Evolutionary conservation across 2,797 vertebrate genomes (phyloP).

Genomic region (Gallinago stenura): DNA sequence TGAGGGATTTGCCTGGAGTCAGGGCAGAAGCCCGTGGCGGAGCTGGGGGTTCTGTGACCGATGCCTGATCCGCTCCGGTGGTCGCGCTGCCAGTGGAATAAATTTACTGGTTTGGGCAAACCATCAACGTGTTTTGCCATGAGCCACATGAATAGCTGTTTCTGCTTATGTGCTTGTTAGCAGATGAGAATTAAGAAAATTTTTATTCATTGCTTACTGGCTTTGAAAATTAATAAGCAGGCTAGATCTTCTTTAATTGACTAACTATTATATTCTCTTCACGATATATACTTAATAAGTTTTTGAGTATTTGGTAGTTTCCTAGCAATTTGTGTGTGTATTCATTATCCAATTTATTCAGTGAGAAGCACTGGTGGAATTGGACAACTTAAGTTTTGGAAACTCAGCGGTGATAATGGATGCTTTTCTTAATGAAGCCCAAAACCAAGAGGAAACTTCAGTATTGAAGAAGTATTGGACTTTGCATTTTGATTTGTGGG

Average conservation of each 20-base stretch:
- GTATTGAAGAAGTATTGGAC: background rate
- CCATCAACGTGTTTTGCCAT: background rate
- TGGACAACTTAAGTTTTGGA: background rate
- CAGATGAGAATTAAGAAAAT: background rate
- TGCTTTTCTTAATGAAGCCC: background rate
- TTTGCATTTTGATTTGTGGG: background rate
- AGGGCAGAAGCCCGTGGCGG: background rate
- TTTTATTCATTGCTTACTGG: background rate
- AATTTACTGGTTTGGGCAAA: background rate
- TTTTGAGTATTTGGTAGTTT: background rate
- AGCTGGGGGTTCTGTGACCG: background rate
- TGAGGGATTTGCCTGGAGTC: background rate
- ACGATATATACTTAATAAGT: background rate
- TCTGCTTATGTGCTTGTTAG: background rate
- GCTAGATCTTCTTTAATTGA: slow-evolving; percentile 7
- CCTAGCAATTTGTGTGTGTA: background rate
- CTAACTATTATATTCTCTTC: background rate
- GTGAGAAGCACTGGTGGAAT: background rate
- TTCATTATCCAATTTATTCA: background rate
- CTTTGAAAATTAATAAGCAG: slow-evolving; percentile 36
- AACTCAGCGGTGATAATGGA: background rate
- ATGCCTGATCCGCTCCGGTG: background rate
- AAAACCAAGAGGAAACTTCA: background rate
- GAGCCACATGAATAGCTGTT: background rate
- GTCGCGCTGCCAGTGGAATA: background rate